phyloP scores from a whole-genome alignment of 2,888 invertebrate genomes.

The Atethmia centrago region DNA sequence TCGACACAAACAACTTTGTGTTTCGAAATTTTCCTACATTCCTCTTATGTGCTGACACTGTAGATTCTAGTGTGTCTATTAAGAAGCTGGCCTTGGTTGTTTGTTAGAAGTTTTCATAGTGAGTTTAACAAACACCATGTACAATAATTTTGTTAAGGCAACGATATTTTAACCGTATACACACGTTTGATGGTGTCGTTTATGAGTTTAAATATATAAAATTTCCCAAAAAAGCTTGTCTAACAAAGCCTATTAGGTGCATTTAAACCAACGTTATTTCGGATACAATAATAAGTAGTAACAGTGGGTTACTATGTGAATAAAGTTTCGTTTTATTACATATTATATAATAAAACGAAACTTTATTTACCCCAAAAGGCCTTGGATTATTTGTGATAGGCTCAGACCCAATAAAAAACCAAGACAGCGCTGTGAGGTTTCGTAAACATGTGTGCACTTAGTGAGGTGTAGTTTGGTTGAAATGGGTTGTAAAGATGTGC shows the following conservation, averaged over 20 bases:
- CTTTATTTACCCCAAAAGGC: neutral
- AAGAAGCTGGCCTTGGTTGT: slow-evolving; percentile 62
- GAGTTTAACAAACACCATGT: slow-evolving; percentile 61
- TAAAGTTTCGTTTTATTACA: too few relatives aligned
- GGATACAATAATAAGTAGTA: neutral
- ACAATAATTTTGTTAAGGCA: slow-evolving; percentile 38
- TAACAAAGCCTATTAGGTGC: neutral
- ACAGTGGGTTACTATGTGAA: neutral
- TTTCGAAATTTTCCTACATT: slow-evolving; percentile 53
- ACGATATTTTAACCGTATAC: slow-evolving; percentile 13
- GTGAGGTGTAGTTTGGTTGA: too few relatives aligned
- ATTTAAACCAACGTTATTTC: neutral
- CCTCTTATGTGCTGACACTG: slow-evolving; percentile 49
- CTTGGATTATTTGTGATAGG: slow-evolving; percentile 10
- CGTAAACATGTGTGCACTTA: too few relatives aligned
- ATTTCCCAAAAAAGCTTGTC: neutral
- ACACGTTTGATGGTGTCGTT: slow-evolving; percentile 1
- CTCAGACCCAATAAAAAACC: too few relatives aligned
- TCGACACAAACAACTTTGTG: slow-evolving; percentile 46
- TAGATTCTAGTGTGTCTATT: slow-evolving; percentile 42
- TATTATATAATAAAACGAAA: neutral
- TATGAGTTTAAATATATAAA: neutral
- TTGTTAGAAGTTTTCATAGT: slow-evolving; percentile 64
- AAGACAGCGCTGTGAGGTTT: too few relatives aligned
- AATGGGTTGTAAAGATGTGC: too few relatives aligned